Base-by-base conservation (phyloP, 2,888 invertebrate genomes). In the Lordiphosa fenestrarum region DNA sequence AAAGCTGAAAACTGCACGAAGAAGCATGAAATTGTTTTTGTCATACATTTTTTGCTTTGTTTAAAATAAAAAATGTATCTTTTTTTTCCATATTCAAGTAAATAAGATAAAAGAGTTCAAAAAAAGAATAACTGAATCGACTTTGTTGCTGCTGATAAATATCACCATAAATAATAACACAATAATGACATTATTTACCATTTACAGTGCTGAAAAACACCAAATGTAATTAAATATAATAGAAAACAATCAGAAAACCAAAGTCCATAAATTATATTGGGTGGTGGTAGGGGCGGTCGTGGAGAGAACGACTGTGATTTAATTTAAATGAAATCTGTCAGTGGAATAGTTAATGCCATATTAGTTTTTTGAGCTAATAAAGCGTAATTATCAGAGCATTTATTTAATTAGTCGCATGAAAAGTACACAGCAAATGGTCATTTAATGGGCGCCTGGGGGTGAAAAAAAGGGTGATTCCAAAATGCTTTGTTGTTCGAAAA, bases 291-390 rank as follows among this genome's bases (percentile, higher is more conserved):
- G 15, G 15, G n/a, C n/a, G 13, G 6, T 9, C 6, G 9, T 36
- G 39, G 46, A 41, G 41, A 40, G 19, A 39, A 21, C 10, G 19
- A 6, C 12, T 21, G 42, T 15, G 36, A 41, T 51, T 50, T 55
- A 60, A 61, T 58, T 37, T 50, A 51, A 72, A 52, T 60, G 58
- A 68, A 77, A 75, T 77, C 74, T 81, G 75, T 77, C 82, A 73
- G 30, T 61, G 60, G 25, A 69, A 80, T 73, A 52, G 82, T 77
- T 77, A 77, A 77, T 76, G 49, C 60, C 78, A 66, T 62, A 62
- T 81, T 77, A 74, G 82, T 68, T 73, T 62, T 68, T 48, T 66
- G 59, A 81, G 68, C 76, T 77, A 76, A 81, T 76, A 81, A 81
- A 69, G 74, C 74, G 71, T 65, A 74, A 76, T 76, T 76, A 76